Percentiles rank a stretch among this genome's conserved stretches.
Conservation (phyloP, 2,888 invertebrate species). For the Idaea biselata region DNA sequence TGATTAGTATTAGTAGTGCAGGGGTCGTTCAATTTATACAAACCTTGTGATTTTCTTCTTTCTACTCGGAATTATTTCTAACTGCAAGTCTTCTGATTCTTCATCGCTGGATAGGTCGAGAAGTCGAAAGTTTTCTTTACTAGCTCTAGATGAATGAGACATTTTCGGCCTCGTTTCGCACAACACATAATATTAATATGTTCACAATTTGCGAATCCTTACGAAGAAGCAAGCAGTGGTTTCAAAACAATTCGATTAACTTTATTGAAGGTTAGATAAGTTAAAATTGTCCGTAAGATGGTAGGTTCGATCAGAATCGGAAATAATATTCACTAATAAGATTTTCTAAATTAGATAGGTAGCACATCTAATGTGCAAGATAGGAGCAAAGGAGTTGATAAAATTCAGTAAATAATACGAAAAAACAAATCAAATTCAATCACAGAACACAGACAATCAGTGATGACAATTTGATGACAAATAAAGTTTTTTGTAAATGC, state of each 20-base stretch:
- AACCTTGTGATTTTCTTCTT: conserved; percentile 81
- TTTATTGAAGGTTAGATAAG: conserved; percentile 30
- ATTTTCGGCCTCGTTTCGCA: conserved; percentile 48
- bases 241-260: conserved; percentile 12
- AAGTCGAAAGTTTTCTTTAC: conserved; percentile 84
- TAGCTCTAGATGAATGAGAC: conserved; percentile 68
- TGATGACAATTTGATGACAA: neutral
- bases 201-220: neutral
- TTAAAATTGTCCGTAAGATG: conserved; percentile 15
- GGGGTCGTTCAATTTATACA: neutral
- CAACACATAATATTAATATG: conserved; percentile 53
- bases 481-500: neutral
- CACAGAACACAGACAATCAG: too few relatives aligned
- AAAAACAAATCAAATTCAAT: neutral
- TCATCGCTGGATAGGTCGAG: conserved; percentile 82
- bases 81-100: conserved; percentile 81
- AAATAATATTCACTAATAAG: neutral
- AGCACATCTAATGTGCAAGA: neutral
- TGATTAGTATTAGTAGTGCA: too few relatives aligned
- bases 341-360: neutral
- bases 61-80: conserved; percentile 80
- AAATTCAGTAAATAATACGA: neutral
- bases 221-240: neutral
- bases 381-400: neutral
- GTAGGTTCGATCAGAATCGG: neutral